Evolutionary conservation across 2,888 invertebrate species (phyloP).

Genomic region (Odontocolon sp.): DNA sequence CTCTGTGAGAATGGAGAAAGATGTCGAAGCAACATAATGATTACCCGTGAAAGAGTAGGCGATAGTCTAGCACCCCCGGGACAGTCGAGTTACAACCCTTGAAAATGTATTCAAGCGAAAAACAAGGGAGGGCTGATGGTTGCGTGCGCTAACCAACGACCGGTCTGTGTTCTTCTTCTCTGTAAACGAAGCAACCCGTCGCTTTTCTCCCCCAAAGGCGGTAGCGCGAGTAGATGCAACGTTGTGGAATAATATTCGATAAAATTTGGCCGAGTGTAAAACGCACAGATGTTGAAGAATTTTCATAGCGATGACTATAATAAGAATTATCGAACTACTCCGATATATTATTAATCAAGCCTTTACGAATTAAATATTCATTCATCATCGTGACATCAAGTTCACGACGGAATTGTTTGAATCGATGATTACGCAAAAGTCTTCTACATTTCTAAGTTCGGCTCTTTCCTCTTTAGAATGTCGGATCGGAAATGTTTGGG

Average conservation of each 20-base stretch:
- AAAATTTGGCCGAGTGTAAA: slow-evolving; percentile 36
- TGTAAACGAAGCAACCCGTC: background rate
- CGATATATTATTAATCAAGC: background rate
- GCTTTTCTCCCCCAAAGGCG: slow-evolving; percentile 2
- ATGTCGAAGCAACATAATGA: slow-evolving; percentile 34
- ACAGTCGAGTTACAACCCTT: slow-evolving; percentile 30
- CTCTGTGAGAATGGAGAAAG: slow-evolving; percentile 1
- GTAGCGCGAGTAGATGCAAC: slow-evolving; percentile 15
- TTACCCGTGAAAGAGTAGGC: slow-evolving; percentile 1
- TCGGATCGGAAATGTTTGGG: too few relatives aligned
- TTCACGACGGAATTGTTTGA: too few relatives aligned
- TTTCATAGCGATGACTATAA: background rate
- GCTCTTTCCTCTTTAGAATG: too few relatives aligned
- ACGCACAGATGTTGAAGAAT: background rate
- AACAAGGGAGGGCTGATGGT: slow-evolving; percentile 34
- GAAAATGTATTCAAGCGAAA: slow-evolving; percentile 44
- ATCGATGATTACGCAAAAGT: background rate
- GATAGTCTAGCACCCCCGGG: slow-evolving; percentile 1
- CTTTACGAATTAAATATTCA: slow-evolving; percentile 9
- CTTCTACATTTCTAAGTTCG: background rate
- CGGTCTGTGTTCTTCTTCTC: slow-evolving; percentile 14
- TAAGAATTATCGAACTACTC: background rate
- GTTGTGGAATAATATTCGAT: slow-evolving; percentile 43
- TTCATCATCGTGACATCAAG: background rate
- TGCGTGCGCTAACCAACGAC: slow-evolving; percentile 35